phyloP scores from a whole-genome alignment of 2,797 vertebrate species.

The Rallus crepitans region DNA sequence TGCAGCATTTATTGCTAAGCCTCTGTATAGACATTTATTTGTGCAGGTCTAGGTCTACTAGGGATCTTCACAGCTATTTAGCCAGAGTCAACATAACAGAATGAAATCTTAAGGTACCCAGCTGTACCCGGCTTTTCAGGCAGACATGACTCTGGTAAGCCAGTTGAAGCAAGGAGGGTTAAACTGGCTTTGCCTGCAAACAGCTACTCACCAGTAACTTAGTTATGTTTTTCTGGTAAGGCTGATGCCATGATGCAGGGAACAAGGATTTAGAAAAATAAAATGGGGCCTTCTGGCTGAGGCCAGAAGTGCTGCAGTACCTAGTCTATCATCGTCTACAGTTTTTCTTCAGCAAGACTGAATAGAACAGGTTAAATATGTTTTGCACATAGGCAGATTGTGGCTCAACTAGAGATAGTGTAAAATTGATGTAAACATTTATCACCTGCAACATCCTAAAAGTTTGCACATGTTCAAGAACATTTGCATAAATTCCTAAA shows the following conservation, averaged over 20 bases:
- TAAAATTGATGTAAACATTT: neutral
- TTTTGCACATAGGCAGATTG: neutral
- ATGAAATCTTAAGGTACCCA: neutral
- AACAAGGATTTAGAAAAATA: neutral
- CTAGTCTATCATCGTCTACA: neutral
- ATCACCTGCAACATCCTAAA: neutral
- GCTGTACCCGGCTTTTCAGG: neutral
- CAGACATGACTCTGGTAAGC: neutral
- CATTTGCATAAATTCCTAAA: neutral
- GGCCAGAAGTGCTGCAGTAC: neutral
- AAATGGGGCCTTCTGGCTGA: neutral
- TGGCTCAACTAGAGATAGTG: neutral
- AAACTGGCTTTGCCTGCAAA: neutral
- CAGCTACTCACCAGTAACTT: neutral
- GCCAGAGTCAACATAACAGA: neutral
- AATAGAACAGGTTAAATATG: neutral
- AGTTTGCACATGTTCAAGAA: neutral
- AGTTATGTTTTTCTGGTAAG: neutral
- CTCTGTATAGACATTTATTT: neutral
- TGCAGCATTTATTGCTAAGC: neutral
- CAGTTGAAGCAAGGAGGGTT: neutral
- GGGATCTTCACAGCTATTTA: neutral
- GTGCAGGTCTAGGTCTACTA: neutral
- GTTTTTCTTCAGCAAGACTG: neutral
- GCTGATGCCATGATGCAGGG: fast-evolving